phyloP scores from a whole-genome alignment of 2,797 vertebrate species.

The Mycteria americana region DNA sequence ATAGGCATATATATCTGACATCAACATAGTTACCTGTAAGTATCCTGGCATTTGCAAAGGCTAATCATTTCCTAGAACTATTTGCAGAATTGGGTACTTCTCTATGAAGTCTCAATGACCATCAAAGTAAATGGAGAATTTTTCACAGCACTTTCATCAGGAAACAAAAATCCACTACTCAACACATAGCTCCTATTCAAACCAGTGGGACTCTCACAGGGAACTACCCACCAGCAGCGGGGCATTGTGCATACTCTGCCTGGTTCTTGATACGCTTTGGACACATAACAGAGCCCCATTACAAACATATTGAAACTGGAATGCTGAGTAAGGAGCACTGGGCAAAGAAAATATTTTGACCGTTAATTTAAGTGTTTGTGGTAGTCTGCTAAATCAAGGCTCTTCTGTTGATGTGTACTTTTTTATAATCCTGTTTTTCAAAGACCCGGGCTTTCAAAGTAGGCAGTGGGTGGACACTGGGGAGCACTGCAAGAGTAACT shows the following conservation, averaged over 20 bases:
- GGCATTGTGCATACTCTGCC: neutral
- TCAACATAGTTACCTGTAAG: neutral
- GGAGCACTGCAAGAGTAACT: neutral
- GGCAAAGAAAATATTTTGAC: neutral
- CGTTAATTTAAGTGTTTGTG: neutral
- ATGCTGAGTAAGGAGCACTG: neutral
- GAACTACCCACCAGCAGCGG: neutral
- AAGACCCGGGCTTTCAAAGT: neutral
- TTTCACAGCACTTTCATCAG: neutral
- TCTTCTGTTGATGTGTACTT: neutral
- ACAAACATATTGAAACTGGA: neutral
- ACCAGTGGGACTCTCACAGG: neutral
- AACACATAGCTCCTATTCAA: neutral
- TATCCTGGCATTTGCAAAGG: constrained; percentile 3
- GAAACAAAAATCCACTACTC: neutral
- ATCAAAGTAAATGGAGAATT: neutral
- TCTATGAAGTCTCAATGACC: neutral
- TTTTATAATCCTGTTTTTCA: neutral
- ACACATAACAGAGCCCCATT: neutral
- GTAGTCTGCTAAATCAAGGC: neutral
- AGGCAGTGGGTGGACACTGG: neutral
- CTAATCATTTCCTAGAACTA: neutral
- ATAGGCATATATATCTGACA: neutral
- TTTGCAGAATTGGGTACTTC: neutral
- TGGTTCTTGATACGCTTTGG: neutral